phyloP scores from a whole-genome alignment of 2,797 vertebrate species.

The Tangara arthus region DNA sequence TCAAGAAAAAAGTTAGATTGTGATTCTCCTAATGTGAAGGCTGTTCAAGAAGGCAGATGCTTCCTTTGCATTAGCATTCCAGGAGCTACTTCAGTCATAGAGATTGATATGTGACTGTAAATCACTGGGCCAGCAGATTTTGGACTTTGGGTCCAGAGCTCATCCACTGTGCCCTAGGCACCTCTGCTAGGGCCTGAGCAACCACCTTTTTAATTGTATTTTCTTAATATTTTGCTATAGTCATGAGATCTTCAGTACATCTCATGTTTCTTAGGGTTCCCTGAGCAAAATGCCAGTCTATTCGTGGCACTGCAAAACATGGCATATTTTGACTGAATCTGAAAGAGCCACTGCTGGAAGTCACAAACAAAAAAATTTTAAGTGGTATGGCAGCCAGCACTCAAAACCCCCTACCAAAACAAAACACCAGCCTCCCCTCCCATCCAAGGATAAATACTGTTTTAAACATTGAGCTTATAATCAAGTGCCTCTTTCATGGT shows the following conservation, averaged over 20 bases:
- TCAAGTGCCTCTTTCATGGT: background rate
- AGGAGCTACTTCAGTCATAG: background rate
- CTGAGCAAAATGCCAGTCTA: background rate
- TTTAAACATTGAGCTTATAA: background rate
- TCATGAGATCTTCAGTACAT: background rate
- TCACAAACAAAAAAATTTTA: background rate
- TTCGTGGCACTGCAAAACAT: background rate
- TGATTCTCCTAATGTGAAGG: background rate
- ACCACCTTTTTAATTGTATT: background rate
- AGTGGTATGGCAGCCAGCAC: background rate
- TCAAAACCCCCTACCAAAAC: rapidly evolving
- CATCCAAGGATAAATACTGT: background rate
- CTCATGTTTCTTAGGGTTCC: background rate
- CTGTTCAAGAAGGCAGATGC: background rate
- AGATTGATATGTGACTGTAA: background rate
- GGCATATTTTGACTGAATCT: background rate
- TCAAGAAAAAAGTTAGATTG: background rate
- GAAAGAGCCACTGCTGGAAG: background rate
- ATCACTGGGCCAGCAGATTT: background rate
- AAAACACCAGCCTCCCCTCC: background rate
- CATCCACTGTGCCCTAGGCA: background rate
- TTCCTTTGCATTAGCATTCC: background rate
- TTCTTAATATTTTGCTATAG: background rate
- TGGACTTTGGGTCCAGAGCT: background rate
- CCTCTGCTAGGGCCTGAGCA: background rate